Base-by-base conservation (phyloP, 2,113 vertebrate species). In the Alligator mississippiensis region DNA sequence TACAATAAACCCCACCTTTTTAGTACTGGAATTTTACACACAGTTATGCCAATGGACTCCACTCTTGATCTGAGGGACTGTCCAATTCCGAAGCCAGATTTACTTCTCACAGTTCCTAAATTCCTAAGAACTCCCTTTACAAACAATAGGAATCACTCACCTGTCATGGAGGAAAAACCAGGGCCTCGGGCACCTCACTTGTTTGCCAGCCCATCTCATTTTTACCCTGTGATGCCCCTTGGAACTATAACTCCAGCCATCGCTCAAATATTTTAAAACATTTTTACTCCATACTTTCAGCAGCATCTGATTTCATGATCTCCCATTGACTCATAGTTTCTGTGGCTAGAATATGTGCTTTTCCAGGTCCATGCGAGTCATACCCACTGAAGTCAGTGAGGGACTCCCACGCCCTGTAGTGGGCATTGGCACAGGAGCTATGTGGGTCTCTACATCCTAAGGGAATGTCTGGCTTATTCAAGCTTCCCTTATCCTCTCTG, bases 401-500 rank as follows among this genome's bases (percentile, higher is more conserved):
- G 77, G 68, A 34, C 18, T 93, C 88, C 72, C 72, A 68, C 63
- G 66, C 59, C 25, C n/a, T 70, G 62, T 17, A 81, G 68, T 60
- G 60, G 30, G 5, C 84, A 16, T 90, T 85, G 59, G 78, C 90
- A 88, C 60, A 93, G 77, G 66, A 82, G 57, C 62, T 28, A 57
- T 80, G 64, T 80, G 70, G 55, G 27, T 92, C 58, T 80, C 11
- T 3, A 68, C 58, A 89, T 87, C 25, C 63, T 59, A 75, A 34
- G 77, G 57, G 24, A 84, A 80, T 17, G 76, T 72, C 92, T 93
- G 77, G 17, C 90, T 22, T 80, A 77, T 77, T 90, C 70, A 80
- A 62, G 58, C 93, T 80, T 88, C 62, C 18, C 63, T 89, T 91
- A 82, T 78, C 84, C 63, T 88, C 77, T 91, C 80, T 61, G 57